Base-by-base conservation (phyloP, 23 tunicate genomes). In the Trididemnum clinides region DNA sequence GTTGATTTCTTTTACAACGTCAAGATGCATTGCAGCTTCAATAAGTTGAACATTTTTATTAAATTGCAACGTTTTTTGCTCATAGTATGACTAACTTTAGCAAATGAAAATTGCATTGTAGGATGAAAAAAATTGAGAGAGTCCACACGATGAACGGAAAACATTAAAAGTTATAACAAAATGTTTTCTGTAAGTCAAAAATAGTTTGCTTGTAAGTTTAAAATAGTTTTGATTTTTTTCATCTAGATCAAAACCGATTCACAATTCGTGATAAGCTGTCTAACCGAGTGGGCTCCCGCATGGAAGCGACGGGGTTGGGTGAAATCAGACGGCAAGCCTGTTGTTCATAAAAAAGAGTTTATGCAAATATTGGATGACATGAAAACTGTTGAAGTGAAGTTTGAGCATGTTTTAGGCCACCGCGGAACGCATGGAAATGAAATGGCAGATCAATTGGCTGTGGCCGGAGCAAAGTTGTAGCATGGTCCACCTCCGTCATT, bases 361-460 rank as follows among this genome's bases (percentile, higher is more conserved):
- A 4, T 62, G 3, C 77, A 72, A 28, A 94, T 94, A 50, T 64
- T 94, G 50, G 70, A 85, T 3, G 39, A 77, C 64, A 63, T 94
- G 94, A 82, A 94, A 64, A 35, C 79, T 19, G 89, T 94, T 0
- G 71, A 89, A 39, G 98, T 94, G 22, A 57, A 51, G 7, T 94
- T 95, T 78, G 89, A 88, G 34, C 98, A 94, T 82, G 94, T 94
- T 19, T 27, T 26, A 28, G 98, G 94, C 12, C 98, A 94, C 38
- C 33, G 19, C 2, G 98, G 98, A 18, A 39, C 79, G 20, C 28
- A 72, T 76, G 98, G 98, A 27, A 94, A 94, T 77, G 98, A 94
- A 59, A 94, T 85, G 90, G 98, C 98, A 5, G 98, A 94, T 51
- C 71, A 50, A 51, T 80, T 94, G 28, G 98, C 98, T 15, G 98